phyloP scores from a whole-genome alignment of 2,888 invertebrate genomes.

The Stenichneumon culpator region DNA sequence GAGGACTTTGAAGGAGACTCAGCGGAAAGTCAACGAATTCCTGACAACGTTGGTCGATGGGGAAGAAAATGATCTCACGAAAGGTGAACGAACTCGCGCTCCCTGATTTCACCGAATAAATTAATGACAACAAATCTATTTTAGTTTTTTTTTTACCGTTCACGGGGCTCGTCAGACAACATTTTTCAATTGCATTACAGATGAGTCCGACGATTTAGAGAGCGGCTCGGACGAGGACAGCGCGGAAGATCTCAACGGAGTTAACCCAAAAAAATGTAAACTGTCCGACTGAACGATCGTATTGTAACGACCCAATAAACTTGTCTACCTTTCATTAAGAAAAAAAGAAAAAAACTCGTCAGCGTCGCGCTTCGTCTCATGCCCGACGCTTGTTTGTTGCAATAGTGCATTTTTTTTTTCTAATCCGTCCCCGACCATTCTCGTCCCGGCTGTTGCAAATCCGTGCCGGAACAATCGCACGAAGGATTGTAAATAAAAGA shows the following conservation, averaged over 20 bases:
- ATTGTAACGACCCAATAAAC: slow-evolving; percentile 34
- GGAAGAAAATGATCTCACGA: slow-evolving; percentile 35
- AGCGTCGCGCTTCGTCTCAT: slow-evolving; percentile 9
- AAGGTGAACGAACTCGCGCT: slow-evolving; percentile 66
- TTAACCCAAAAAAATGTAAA: slow-evolving; percentile 79
- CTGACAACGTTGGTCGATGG: slow-evolving; percentile 77
- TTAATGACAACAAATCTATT: slow-evolving; percentile 39
- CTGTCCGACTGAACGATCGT: slow-evolving; percentile 62
- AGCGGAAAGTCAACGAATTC: slow-evolving; percentile 77
- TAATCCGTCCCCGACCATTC: slow-evolving; percentile 8
- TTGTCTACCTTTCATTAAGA: background rate
- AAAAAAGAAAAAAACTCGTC: slow-evolving; percentile 5
- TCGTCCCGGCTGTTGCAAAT: slow-evolving; percentile 12
- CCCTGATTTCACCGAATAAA: slow-evolving; percentile 32
- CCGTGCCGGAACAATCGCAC: slow-evolving; percentile 41
- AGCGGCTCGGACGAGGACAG: slow-evolving; percentile 72
- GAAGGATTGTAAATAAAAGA: slow-evolving; percentile 44
- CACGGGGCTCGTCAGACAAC: slow-evolving; percentile 29
- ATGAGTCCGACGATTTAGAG: slow-evolving; percentile 69
- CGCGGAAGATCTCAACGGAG: slow-evolving; percentile 65
- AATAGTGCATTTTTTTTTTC: slow-evolving; percentile 29
- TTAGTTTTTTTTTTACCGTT: slow-evolving; percentile 36
- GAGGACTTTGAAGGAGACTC: slow-evolving; percentile 73
- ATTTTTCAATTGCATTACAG: slow-evolving; percentile 66
- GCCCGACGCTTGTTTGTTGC: background rate